Conservation (phyloP, 1,140 invertebrate species). For the Sipha flava region DNA sequence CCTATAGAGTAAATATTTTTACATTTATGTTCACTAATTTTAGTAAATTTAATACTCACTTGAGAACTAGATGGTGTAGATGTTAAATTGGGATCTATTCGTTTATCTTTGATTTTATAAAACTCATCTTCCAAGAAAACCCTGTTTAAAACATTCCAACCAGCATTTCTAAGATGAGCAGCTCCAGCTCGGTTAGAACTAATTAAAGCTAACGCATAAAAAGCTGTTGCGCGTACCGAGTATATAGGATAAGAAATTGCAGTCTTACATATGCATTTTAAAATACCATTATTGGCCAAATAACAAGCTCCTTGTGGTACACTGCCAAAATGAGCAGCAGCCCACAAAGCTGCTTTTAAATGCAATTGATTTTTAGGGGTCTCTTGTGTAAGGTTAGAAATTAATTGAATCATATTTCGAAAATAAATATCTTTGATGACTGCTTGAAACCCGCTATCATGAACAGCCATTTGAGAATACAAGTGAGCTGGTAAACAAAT, state of each 20-base stretch:
- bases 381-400: conserved; percentile 29
- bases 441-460: conserved; percentile 52
- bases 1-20: background rate
- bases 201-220: conserved; percentile 76
- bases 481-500: conserved; percentile 74
- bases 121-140: conserved; percentile 43
- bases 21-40: background rate
- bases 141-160: conserved; percentile 43
- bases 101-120: conserved; percentile 21
- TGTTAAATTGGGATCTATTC: background rate
- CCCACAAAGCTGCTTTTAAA: conserved; percentile 85
- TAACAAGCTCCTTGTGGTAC: conserved; percentile 63
- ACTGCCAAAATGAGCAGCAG: conserved; percentile 71
- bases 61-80: conserved; percentile 23
- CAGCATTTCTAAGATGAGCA: conserved; percentile 55
- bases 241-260: conserved; percentile 72
- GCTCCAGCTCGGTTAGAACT: conserved; percentile 72
- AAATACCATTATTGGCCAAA: conserved; percentile 53
- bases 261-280: conserved; percentile 57
- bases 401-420: conserved; percentile 45
- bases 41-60: background rate
- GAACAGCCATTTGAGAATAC: conserved; percentile 76
- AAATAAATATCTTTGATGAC: conserved; percentile 44
- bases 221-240: conserved; percentile 77
- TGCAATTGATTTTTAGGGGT: conserved; percentile 45